phyloP scores from a whole-genome alignment of 2,888 invertebrate genomes.

The Volucella inanis region DNA sequence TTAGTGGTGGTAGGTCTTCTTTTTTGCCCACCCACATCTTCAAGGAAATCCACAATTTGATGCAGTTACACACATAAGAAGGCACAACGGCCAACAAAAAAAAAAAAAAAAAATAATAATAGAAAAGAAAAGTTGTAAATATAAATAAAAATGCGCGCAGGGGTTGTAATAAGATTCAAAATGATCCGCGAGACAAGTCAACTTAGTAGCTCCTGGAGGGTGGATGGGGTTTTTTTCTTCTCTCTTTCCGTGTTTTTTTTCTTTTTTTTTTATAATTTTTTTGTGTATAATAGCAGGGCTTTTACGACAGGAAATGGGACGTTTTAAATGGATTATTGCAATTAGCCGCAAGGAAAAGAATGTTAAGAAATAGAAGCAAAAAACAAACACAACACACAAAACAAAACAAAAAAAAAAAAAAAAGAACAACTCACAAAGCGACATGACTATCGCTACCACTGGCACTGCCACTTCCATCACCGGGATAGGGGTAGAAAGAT shows the following conservation, averaged over 20 bases:
- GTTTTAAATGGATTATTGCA: slow-evolving; percentile 83
- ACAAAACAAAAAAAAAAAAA: slow-evolving; percentile 29
- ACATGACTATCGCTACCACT: no score
- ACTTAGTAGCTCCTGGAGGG: slow-evolving; percentile 11
- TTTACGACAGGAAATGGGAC: slow-evolving; percentile 77
- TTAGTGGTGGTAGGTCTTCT: slow-evolving; percentile 11
- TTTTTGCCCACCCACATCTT: slow-evolving; percentile 12
- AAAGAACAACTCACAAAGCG: slow-evolving; percentile 12
- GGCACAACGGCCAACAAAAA: slow-evolving; percentile 22
- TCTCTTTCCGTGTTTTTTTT: slow-evolving; percentile 13
- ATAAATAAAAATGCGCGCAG: slow-evolving; percentile 66
- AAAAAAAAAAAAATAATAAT: not conserved
- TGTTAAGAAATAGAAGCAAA: slow-evolving; percentile 45
- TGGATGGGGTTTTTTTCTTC: slow-evolving; percentile 11
- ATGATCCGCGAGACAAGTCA: slow-evolving; percentile 73
- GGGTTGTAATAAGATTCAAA: slow-evolving; percentile 75
- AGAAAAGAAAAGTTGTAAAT: not conserved
- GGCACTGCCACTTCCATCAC: not conserved
- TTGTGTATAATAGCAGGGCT: slow-evolving; percentile 64
- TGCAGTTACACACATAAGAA: slow-evolving; percentile 65
- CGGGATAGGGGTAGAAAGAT: slow-evolving; percentile 70
- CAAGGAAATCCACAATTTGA: slow-evolving; percentile 72
- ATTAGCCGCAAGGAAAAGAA: slow-evolving; percentile 79
- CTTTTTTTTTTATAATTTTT: slow-evolving; percentile 3
- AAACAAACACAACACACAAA: slow-evolving; percentile 24